Evolutionary conservation across 2,888 invertebrate genomes (phyloP).

Genomic region (Meteorus cinctellus): DNA sequence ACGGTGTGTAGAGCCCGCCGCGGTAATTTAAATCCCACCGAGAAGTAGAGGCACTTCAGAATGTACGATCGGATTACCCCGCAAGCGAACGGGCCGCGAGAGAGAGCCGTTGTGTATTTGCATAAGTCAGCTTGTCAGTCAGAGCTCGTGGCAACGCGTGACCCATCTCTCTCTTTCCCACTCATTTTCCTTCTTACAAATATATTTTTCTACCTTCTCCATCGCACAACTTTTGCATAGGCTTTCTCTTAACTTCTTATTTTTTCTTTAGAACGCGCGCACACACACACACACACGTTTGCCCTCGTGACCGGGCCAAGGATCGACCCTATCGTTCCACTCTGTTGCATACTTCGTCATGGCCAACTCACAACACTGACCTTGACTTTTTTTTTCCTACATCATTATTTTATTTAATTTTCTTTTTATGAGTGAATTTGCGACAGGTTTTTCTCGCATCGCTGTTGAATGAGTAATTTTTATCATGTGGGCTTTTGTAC

Average conservation of each 20-base stretch:
- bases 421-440: too few species aligned
- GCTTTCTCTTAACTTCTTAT: not conserved
- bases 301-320: slow-evolving; percentile 50
- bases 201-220: slow-evolving; percentile 45
- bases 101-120: slow-evolving; percentile 62
- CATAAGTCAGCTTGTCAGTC: slow-evolving; percentile 73
- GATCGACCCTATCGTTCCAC: slow-evolving; percentile 37
- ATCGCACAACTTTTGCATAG: not conserved
- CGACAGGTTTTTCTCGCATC: too few species aligned
- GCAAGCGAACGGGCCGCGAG: slow-evolving; percentile 36
- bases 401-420: not conserved
- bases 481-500: too few species aligned
- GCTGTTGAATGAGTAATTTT: too few species aligned
- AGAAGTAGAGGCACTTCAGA: slow-evolving; percentile 46
- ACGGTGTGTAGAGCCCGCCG: slow-evolving; percentile 19
- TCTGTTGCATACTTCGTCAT: slow-evolving; percentile 20
- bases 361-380: slow-evolving; percentile 23
- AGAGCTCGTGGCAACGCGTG: slow-evolving; percentile 71
- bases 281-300: slow-evolving; percentile 35
- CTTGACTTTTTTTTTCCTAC: slow-evolving; percentile 8
- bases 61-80: slow-evolving; percentile 46
- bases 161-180: slow-evolving; percentile 58
- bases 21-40: slow-evolving; percentile 45
- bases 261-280: not conserved
- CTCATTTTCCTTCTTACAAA: not conserved